phyloP scores from a whole-genome alignment of 1,140 invertebrate species.

The Asobara japonica region DNA sequence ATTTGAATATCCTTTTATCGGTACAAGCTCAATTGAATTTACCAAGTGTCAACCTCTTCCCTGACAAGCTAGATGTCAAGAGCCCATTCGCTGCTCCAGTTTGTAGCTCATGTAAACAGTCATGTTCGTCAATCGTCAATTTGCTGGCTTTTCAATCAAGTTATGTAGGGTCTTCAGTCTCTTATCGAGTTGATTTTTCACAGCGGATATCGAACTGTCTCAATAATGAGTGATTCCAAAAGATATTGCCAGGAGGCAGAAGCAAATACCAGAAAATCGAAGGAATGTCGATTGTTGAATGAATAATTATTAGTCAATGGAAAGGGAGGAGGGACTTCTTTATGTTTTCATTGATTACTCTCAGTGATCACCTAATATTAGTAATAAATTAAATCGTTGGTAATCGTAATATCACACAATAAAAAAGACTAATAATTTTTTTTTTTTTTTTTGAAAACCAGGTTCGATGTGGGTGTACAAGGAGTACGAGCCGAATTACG shows the following conservation, averaged over 20 bases:
- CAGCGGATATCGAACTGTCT: too few species aligned
- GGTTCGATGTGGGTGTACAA: conserved; percentile 76
- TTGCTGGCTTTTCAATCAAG: neutral
- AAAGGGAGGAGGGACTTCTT: too few species aligned
- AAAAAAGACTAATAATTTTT: neutral
- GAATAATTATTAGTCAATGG: too few species aligned
- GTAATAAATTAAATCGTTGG: too few species aligned
- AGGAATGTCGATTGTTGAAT: too few species aligned
- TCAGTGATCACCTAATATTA: too few species aligned
- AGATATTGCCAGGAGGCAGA: too few species aligned
- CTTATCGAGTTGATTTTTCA: too few species aligned
- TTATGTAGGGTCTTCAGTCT: too few species aligned
- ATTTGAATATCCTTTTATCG: neutral
- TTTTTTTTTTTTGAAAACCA: conserved; percentile 39
- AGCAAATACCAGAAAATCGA: too few species aligned
- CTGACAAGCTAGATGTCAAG: neutral
- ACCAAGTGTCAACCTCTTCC: neutral
- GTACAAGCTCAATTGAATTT: neutral
- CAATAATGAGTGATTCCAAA: too few species aligned
- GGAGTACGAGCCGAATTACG: conserved; percentile 72
- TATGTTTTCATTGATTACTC: neutral
- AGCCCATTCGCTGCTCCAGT: neutral
- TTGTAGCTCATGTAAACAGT: neutral
- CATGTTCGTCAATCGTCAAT: neutral
- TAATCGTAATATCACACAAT: too few species aligned